Base-by-base conservation (phyloP, 1,140 invertebrate genomes). In the Chrysomallon squamiferum region DNA sequence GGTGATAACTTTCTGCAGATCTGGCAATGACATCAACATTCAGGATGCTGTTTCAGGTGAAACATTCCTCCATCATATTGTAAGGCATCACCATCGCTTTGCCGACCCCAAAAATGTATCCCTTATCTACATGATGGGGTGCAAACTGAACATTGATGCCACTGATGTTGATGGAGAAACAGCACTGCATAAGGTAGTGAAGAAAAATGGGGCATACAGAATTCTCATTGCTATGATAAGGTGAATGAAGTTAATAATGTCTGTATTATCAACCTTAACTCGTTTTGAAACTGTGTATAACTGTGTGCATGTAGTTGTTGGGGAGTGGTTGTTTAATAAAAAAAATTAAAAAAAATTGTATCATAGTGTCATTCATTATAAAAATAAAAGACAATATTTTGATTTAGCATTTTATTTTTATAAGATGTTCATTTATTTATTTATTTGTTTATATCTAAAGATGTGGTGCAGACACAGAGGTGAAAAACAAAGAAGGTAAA, bases 181-280 rank as follows among this genome's bases (percentile, higher is more conserved):
- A 0, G 73, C 71, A 1, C 69, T 81, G 11, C 79, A 81, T 38
- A 71, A 73, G 22, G 73, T 74, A 7, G 73, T 81, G 60, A 60
- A 74, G 47, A 77, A 76, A 18, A 69, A 72, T 4, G 79, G 79
- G 3, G 73, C 74, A 18, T 77, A 71, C 65, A 63, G 77, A 50
- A 75, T 79, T 11, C 69, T 81, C 59, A 66, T 81, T 41, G 79
- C 79, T 9, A 62, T 81, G 0, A 68, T 81, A 32, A 79, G 79
- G 79, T 80, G 59, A 59, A 68, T 58, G 2, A 22, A 4, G 35
- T 27, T 6, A 5, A 18, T n/a, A n/a, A n/a, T n/a, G n/a, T n/a
- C n/a, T n/a, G n/a, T n/a, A n/a, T n/a, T n/a, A n/a, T n/a, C n/a
- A n/a, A n/a, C n/a, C n/a, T n/a, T n/a, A n/a, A n/a, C n/a, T n/a